A percentile compares a stretch with the other conserved stretches of the same genome.
phyloP scores from a whole-genome alignment of 2,888 invertebrate genomes.

The Microdon myrmicae region DNA sequence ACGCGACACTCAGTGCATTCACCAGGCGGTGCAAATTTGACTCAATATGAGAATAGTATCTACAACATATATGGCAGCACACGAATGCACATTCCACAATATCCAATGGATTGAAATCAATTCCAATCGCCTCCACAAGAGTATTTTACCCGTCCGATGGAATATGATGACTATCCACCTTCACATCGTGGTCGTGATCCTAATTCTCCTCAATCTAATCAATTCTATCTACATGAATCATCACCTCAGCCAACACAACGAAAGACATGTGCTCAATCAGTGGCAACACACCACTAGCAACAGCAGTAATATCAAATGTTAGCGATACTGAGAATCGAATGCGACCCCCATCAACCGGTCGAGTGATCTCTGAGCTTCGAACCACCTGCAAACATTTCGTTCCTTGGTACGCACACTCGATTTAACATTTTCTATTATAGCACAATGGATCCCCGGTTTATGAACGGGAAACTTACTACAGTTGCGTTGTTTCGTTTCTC shows the following conservation, averaged over 20 bases:
- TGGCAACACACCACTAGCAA: slow-evolving; percentile 60
- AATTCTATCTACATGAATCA: slow-evolving; percentile 82
- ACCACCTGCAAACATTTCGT: no score
- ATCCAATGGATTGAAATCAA: slow-evolving; percentile 50
- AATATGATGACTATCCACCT: slow-evolving; percentile 69
- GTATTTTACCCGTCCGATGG: slow-evolving; percentile 64
- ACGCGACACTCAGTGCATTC: no score
- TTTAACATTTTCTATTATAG: no score
- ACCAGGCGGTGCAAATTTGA: slow-evolving; percentile 63
- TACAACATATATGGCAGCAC: slow-evolving; percentile 52
- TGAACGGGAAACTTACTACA: no score
- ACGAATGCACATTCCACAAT: slow-evolving; percentile 36
- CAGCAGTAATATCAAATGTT: no score
- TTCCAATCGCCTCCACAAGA: slow-evolving; percentile 56
- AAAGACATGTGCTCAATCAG: slow-evolving; percentile 76
- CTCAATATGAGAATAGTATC: slow-evolving; percentile 54
- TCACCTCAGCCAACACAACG: slow-evolving; percentile 70
- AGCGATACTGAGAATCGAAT: no score
- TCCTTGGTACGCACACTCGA: no score
- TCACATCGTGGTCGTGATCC: slow-evolving; percentile 57
- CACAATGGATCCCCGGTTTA: no score
- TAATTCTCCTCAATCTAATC: slow-evolving; percentile 68
- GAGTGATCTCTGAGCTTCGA: no score
- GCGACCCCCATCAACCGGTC: no score
- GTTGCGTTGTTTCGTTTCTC: no score